Conservation (phyloP, 2,888 invertebrate genomes). For the Luffia ferchaultella region DNA sequence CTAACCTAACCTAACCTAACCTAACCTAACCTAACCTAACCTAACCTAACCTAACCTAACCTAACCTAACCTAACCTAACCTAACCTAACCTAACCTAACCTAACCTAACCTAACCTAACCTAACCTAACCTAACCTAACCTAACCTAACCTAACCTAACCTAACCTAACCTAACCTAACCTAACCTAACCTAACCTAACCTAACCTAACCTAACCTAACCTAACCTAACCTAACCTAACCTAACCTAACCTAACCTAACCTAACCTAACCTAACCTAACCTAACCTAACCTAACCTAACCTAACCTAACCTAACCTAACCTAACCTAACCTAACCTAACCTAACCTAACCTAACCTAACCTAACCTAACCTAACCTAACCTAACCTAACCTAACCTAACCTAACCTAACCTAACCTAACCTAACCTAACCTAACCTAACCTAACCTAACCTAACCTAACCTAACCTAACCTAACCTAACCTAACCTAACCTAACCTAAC, state of each 20-base stretch:
- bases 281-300: conserved; percentile 7
- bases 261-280: conserved; percentile 10
- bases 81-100: conserved; percentile 7
- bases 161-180: conserved; percentile 19
- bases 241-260: conserved; percentile 10
- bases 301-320: conserved; percentile 4
- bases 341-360: conserved; percentile 16
- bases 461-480: conserved; percentile 7
- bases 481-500: conserved; percentile 11
- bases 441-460: conserved; percentile 7
- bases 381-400: conserved; percentile 13
- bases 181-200: conserved; percentile 20
- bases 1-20: conserved; percentile 4
- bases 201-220: conserved; percentile 13
- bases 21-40: conserved; percentile 9
- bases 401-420: conserved; percentile 13
- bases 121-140: conserved; percentile 19
- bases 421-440: conserved; percentile 8
- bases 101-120: conserved; percentile 19
- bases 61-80: conserved; percentile 9
- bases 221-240: conserved; percentile 6
- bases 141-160: conserved; percentile 20
- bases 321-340: conserved; percentile 17
- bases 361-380: conserved; percentile 10
- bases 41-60: conserved; percentile 15